Base-by-base conservation (phyloP, 2,888 invertebrate genomes). In the Octodonta nipae region DNA sequence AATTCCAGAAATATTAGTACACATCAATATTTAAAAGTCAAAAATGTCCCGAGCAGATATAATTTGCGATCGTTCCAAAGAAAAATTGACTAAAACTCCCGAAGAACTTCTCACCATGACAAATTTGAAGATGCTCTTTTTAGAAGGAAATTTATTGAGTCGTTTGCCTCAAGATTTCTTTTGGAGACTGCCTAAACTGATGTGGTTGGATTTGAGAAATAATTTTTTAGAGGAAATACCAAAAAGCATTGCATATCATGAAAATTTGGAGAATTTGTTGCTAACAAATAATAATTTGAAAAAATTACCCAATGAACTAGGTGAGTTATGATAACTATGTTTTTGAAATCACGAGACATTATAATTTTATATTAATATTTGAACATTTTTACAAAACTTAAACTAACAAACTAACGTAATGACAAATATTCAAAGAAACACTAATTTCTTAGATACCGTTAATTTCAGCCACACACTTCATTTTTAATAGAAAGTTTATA, bases 141-240 rank as follows among this genome's bases (percentile, higher is more conserved):
- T 71, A 33, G 66, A 67, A 41, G 67, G 70, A 28, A 79, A 78
- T 49, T 54, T 58, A 28, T 55, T 79, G 2, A 53, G 49, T 31
- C 47, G 49, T 22, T 50, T 79, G 26, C 73, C 75, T 0, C 65
- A 69, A 2, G 65, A 72, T 42, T 61, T 79, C 31, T 79, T 79
- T 46, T 55, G 58, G 11, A 58, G 56, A 22, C 54, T 78, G 10
- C 66, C 65, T 5, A 60, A 58, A 46, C 61, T 79, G 2, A 67
- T 66, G 52, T 79, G 76, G 71, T 54, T 79, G 5, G 79, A 79
- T 50, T 48, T 77, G 5, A 64, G 79, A 44, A 67, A 72, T 38
- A 80, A 80, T 52, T 50, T 62, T 33, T 49, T 80, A 6, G 59
- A 51, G 3, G 57, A 55, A 8, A 54, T 80, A 31, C 78, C 79